Percentiles rank a stretch among this genome's conserved stretches.
phyloP scores from a whole-genome alignment of 1,140 invertebrate species.

The Euura saliciscinereae region DNA sequence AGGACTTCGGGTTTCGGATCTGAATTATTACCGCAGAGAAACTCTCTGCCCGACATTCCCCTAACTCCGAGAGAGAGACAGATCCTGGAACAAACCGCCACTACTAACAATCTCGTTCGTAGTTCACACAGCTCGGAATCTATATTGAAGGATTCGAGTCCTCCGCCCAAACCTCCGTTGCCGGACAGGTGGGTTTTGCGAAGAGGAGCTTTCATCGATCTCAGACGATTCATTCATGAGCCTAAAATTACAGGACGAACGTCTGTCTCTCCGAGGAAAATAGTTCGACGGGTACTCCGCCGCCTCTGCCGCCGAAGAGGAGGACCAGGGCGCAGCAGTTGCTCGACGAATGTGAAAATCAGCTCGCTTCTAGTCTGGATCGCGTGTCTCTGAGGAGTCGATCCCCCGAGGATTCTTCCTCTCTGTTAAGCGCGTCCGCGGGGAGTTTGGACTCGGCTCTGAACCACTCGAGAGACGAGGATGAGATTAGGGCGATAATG shows the following conservation, averaged over 20 bases:
- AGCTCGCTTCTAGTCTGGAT: constrained; percentile 65
- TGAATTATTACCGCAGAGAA: constrained; percentile 62
- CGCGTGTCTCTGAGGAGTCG: constrained; percentile 67
- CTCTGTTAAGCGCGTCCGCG: constrained; percentile 73
- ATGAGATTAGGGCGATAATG: constrained; percentile 68
- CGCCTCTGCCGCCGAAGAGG: constrained; percentile 77
- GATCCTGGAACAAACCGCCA: constrained; percentile 68
- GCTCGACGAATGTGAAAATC: constrained; percentile 58
- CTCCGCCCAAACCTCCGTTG: constrained; percentile 88
- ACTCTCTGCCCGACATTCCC: constrained; percentile 81
- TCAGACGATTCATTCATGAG: too few relatives aligned
- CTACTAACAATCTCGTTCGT: constrained; percentile 62
- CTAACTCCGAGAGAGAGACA: constrained; percentile 77
- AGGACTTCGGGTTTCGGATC: constrained; percentile 55
- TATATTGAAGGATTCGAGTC: constrained; percentile 67
- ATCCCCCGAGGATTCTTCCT: constrained; percentile 72
- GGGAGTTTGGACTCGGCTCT: constrained; percentile 84
- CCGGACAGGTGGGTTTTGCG: constrained; percentile 66
- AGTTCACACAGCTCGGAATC: constrained; percentile 80
- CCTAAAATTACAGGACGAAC: constrained; percentile 38
- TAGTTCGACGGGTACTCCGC: constrained; percentile 60
- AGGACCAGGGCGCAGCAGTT: constrained; percentile 60
- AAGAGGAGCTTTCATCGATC: too few relatives aligned
- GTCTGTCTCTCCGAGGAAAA: constrained; percentile 51
- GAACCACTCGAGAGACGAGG: constrained; percentile 80